Base-by-base conservation (phyloP, 2,797 vertebrate species). In the Apodemus agrarius region DNA sequence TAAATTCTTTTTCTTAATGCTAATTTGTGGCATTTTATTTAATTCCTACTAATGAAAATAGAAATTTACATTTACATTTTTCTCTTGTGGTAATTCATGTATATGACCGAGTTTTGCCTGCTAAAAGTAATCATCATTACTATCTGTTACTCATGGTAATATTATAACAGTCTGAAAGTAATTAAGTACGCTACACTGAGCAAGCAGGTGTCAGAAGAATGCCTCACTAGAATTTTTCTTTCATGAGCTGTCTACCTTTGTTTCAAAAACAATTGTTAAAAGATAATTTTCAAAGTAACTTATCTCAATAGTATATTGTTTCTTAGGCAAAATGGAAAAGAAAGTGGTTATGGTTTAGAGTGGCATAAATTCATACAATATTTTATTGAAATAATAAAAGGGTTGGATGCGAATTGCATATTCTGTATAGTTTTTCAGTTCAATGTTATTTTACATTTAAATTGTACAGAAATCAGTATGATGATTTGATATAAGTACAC, bases 1-100 rank as follows among this genome's bases (percentile, higher is more conserved):
- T 97, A 97, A 97, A 97, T 95, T 31, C 0, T 96, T 97, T 90
- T 96, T 81, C 85, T 95, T 95, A 93, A 79, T n/a, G 79, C 43
- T 93, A 89, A 95, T 89, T 95, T 95, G 74, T 96, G 72, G 12
- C 78, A 84, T 74, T 91, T 83, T 72, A 96, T 72, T 94, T 96
- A 49, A 79, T 88, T 86, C 34, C 43, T 95, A 16, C 67, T 85
- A 95, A 81, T 94, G 92, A 89, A 93, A 94, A 61, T 61, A 79
- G 34, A 52, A n/a, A 46, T 91, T 72, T 79, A 37, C 88, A 21
- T 91, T 88, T 97, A 22, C 16, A 54, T 82, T 90, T 90, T 93
- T 93, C 26, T 49, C n/a, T 84, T 75, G 7, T 19, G 65, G 95
- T 90, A 84, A 90, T 74, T 94, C 83, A 40, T 89, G 37, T 79